phyloP scores from a whole-genome alignment of 2,113 vertebrate species.

The Syngnathus floridae region DNA sequence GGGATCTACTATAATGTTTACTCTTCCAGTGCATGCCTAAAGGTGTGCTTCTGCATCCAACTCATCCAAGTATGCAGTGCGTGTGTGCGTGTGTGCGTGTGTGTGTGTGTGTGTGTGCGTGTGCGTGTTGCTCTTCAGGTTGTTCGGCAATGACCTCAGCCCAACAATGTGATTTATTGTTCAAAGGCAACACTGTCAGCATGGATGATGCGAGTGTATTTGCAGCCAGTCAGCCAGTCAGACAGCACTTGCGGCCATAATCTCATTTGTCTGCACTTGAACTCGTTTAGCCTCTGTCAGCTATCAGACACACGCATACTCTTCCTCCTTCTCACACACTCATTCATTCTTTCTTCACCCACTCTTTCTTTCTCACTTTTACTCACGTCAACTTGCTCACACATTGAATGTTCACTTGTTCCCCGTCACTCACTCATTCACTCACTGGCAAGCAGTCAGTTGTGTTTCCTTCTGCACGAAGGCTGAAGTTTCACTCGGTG shows the following conservation, averaged over 20 bases:
- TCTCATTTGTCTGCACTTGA: conserved; percentile 5
- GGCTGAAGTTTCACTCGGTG: not conserved
- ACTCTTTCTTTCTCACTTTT: too few species aligned
- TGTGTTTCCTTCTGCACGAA: conserved; percentile 25
- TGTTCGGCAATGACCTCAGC: too few species aligned
- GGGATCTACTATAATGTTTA: too few species aligned
- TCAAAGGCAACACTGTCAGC: too few species aligned
- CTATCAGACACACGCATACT: not conserved
- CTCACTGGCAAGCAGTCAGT: too few species aligned
- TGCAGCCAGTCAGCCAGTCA: not conserved
- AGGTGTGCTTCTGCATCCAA: not conserved
- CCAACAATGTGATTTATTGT: too few species aligned
- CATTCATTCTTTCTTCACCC: not conserved
- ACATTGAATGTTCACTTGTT: too few species aligned
- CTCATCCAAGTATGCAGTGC: not conserved
- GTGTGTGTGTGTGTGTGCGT: not conserved
- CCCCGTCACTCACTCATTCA: not conserved
- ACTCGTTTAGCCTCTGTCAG: not conserved
- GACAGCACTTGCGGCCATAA: not conserved
- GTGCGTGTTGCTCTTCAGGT: not conserved
- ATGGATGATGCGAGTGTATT: not conserved
- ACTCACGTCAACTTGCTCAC: too few species aligned
- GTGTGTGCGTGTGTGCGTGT: not conserved
- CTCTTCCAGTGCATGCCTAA: not conserved
- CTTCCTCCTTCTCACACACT: not conserved